Conservation (phyloP, 2,113 vertebrate genomes). For the Crotalus horridus region DNA sequence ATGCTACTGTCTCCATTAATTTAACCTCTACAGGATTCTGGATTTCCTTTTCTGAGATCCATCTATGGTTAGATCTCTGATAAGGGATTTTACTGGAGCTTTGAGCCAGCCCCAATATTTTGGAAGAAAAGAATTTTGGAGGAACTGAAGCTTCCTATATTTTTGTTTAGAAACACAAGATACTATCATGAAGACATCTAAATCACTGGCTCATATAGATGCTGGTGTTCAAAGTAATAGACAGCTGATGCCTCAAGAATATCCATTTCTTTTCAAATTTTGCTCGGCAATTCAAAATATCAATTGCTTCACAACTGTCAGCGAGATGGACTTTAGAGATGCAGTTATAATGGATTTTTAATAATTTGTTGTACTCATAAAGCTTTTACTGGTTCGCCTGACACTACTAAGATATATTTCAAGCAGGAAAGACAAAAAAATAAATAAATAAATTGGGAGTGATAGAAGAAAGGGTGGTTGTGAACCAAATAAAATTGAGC, state of each 20-base stretch:
- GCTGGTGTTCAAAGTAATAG: background rate
- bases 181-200: too few species aligned
- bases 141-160: background rate
- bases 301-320: background rate
- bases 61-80: background rate
- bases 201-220: background rate
- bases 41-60: background rate
- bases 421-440: background rate
- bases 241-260: background rate
- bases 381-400: background rate
- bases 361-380: background rate
- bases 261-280: background rate
- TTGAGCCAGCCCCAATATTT: background rate
- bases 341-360: background rate
- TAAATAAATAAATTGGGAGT: too few species aligned
- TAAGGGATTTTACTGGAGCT: background rate
- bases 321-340: background rate
- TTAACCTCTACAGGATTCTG: background rate
- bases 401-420: too few species aligned
- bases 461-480: background rate
- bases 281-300: background rate
- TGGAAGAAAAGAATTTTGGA: background rate
- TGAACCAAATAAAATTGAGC: background rate
- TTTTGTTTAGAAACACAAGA: background rate
- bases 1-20: background rate